Conservation (phyloP, 2,113 vertebrate species). For the Plectropomus leopardus region DNA sequence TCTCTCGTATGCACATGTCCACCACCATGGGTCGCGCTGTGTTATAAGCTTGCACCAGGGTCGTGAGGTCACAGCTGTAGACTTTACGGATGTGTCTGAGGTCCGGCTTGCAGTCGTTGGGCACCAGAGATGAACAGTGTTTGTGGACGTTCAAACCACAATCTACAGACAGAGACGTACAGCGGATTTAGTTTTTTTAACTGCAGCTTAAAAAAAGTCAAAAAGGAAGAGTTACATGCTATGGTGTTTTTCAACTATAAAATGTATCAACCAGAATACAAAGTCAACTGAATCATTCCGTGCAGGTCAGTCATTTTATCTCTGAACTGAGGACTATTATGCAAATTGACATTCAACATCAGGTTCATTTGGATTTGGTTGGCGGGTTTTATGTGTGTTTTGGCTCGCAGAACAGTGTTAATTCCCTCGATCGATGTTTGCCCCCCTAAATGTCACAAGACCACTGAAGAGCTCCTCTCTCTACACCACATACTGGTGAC, state of each 20-base stretch:
- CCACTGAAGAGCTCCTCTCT: slow-evolving; percentile 45
- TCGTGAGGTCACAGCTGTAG: slow-evolving; percentile 83
- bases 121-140: slow-evolving; percentile 97
- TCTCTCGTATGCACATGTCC: slow-evolving; percentile 84
- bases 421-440: slow-evolving; percentile 76
- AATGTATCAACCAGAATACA: not conserved
- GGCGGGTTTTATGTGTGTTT: slow-evolving; percentile 54
- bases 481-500: slow-evolving; percentile 48
- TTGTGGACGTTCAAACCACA: slow-evolving; percentile 99
- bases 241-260: not conserved
- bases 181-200: slow-evolving; percentile 15
- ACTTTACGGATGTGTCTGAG: slow-evolving; percentile 79
- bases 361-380: slow-evolving; percentile 42
- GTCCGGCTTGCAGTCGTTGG: slow-evolving; percentile 97
- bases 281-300: not conserved
- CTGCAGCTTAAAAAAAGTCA: not conserved
- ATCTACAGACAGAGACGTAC: slow-evolving; percentile 81
- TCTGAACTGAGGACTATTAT: slow-evolving; percentile 1
- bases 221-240: too few species aligned
- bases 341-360: slow-evolving; percentile 28
- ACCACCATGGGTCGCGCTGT: slow-evolving; percentile 82
- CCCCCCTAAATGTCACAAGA: slow-evolving; percentile 63
- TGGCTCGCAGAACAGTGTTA: slow-evolving; percentile 67
- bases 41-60: slow-evolving; percentile 78
- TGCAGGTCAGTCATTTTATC: slow-evolving; percentile 14